A percentile compares a stretch with the other conserved stretches of the same genome.
These are phyloP conservation scores for Zaprionus bogoriensis DNA, from an alignment of 2,888 invertebrate genomes.

Conservation along the genomic window DNA sequence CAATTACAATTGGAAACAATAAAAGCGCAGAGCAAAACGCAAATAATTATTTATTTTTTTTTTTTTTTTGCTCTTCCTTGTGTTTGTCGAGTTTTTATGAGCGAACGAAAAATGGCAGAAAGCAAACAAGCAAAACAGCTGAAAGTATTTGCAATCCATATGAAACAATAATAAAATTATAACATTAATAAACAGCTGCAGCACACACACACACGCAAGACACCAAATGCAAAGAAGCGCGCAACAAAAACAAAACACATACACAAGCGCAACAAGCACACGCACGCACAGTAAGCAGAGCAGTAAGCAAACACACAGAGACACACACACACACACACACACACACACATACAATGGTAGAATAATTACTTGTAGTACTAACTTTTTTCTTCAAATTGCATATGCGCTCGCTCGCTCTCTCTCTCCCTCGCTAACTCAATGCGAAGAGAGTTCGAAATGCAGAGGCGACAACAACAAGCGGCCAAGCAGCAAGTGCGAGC, in stretches of 20 bases:
- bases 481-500: slow-evolving; percentile 9
- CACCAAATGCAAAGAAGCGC: background rate
- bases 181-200: slow-evolving; percentile 26
- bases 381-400: slow-evolving; percentile 24
- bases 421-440: background rate
- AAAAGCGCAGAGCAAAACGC: background rate
- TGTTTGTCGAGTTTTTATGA: background rate
- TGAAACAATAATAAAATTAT: slow-evolving; percentile 28
- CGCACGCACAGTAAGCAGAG: slow-evolving; percentile 7
- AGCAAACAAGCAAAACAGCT: background rate
- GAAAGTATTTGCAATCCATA: slow-evolving; percentile 3
- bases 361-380: slow-evolving; percentile 39
- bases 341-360: slow-evolving; percentile 7
- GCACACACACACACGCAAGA: slow-evolving; percentile 7
- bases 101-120: background rate
- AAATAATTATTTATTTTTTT: slow-evolving; percentile 3
- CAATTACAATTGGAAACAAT: slow-evolving; percentile 2
- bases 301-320: slow-evolving; percentile 7
- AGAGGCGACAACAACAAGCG: slow-evolving; percentile 15
- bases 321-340: slow-evolving; percentile 11
- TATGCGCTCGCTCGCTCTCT: background rate
- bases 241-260: background rate
- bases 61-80: background rate
- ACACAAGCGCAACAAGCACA: slow-evolving; percentile 14
- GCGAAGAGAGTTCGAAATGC: slow-evolving; percentile 24